A percentile compares a stretch with the other conserved stretches of the same genome.
Evolutionary conservation across 1,140 invertebrate genomes (phyloP).

Genomic region (Heliconius himera): DNA sequence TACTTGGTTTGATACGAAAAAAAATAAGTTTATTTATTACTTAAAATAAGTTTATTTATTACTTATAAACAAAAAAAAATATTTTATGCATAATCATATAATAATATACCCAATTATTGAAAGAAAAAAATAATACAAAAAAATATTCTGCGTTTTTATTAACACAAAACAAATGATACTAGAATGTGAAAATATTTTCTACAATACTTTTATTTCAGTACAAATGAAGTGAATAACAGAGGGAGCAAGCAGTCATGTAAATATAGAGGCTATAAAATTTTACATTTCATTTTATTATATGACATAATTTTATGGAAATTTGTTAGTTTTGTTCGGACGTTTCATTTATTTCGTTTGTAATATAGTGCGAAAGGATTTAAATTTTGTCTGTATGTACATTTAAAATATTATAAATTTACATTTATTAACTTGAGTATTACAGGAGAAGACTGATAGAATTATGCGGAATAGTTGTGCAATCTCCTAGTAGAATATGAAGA

Average conservation of each 20-base stretch:
- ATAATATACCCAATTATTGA: too few species aligned
- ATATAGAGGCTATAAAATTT: conserved; percentile 24
- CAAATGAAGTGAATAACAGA: conserved; percentile 2
- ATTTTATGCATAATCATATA: too few species aligned
- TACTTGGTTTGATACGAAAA: too few species aligned
- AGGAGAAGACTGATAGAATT: too few species aligned
- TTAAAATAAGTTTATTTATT: too few species aligned
- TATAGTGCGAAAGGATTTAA: not conserved
- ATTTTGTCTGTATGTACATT: conserved; percentile 1
- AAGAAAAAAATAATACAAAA: too few species aligned
- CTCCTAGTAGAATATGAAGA: too few species aligned
- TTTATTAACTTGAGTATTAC: too few species aligned
- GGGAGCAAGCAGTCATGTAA: conserved; percentile 14
- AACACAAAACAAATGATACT: not conserved
- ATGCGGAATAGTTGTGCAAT: too few species aligned
- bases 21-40: too few species aligned
- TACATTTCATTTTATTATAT: conserved; percentile 31
- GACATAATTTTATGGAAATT: conserved; percentile 23
- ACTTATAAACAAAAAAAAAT: too few species aligned
- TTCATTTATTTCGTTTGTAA: conserved; percentile 4
- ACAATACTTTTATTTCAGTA: not conserved
- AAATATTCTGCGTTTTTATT: not conserved
- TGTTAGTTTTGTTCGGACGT: conserved; percentile 14
- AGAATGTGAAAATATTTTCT: conserved; percentile 1
- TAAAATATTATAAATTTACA: not conserved